phyloP scores from a whole-genome alignment of 2,888 invertebrate genomes.

The Phanerotoma sp. region DNA sequence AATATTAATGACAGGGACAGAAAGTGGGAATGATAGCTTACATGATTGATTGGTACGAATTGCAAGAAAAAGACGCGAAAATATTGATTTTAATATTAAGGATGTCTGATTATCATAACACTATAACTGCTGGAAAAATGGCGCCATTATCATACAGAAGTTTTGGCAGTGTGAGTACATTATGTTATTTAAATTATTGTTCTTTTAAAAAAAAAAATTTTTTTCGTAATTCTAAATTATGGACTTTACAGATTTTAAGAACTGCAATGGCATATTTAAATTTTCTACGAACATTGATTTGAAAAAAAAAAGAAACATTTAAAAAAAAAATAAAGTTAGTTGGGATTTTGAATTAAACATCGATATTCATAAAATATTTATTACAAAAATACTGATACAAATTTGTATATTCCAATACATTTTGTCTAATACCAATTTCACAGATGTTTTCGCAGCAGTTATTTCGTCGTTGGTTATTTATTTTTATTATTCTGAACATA shows the following conservation, averaged over 20 bases:
- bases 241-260: constrained; percentile 2
- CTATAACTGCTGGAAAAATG: constrained; percentile 47
- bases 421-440: no score
- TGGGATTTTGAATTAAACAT: no score
- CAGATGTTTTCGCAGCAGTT: no score
- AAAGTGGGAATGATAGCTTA: constrained; percentile 41
- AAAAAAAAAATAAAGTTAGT: no score
- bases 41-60: constrained; percentile 44
- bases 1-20: constrained; percentile 18
- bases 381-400: no score
- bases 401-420: no score
- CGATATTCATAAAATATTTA: no score
- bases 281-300: not conserved
- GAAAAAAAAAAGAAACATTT: no score
- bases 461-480: no score
- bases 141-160: constrained; percentile 40
- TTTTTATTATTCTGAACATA: no score
- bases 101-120: constrained; percentile 38
- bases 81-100: constrained; percentile 39
- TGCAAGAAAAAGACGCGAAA: constrained; percentile 36
- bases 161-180: constrained; percentile 43
- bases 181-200: no score
- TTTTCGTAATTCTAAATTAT: not conserved
- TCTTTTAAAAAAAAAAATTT: not conserved
- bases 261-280: constrained; percentile 10